Conservation (phyloP, 1,140 invertebrate species). For the Ganaspis sp. region DNA sequence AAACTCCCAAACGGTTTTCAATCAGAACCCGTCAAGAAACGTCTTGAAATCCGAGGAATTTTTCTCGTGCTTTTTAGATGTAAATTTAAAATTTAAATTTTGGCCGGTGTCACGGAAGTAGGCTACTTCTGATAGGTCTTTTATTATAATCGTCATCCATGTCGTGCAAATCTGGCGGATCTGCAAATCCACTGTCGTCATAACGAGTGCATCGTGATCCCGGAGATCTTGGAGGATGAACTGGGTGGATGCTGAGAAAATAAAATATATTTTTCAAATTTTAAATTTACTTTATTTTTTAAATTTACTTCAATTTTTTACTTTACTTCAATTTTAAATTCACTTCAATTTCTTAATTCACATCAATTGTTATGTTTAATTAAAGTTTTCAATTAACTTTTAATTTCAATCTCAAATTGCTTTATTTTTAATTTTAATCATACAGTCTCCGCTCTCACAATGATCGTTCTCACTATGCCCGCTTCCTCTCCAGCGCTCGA, state of each 20-base stretch:
- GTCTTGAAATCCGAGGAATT: neutral
- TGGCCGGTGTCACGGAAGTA: conserved; percentile 68
- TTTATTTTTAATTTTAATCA: too few species aligned
- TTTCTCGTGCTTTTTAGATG: neutral
- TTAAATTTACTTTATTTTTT: conserved; percentile 10
- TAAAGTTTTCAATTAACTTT: too few species aligned
- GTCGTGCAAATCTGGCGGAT: conserved; percentile 69
- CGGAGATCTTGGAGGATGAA: conserved; percentile 69
- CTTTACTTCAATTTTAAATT: too few species aligned
- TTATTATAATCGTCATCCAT: conserved; percentile 69
- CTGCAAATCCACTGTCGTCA: conserved; percentile 68
- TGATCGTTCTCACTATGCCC: too few species aligned
- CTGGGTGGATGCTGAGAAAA: conserved; percentile 63
- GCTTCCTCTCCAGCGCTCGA: too few species aligned
- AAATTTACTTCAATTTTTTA: too few species aligned
- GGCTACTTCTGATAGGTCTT: conserved; percentile 66
- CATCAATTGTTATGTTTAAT: too few species aligned
- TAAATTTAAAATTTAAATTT: conserved; percentile 51
- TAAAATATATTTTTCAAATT: conserved; percentile 30
- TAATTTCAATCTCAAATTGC: too few species aligned
- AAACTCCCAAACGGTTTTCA: conserved; percentile 9
- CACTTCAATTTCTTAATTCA: too few species aligned
- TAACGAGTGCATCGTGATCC: conserved; percentile 71
- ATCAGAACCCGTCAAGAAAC: neutral
- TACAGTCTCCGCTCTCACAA: too few species aligned